phyloP scores from a whole-genome alignment of 2,797 vertebrate species.

The Pangasius sanitwongsei region DNA sequence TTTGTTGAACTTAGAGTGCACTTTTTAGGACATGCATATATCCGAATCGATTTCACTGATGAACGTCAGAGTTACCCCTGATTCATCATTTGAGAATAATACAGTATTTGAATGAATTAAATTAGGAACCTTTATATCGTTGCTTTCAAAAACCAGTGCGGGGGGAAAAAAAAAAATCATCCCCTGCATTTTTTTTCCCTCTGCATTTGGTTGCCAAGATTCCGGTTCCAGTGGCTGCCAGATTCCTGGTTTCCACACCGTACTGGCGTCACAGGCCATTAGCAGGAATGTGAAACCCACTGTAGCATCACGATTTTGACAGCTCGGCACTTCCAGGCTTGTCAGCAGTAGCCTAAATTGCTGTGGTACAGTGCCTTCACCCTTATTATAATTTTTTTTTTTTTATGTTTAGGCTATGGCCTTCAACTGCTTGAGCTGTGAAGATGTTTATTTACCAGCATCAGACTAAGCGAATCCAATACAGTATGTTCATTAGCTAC shows the following conservation, averaged over 20 bases:
- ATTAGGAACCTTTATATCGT: not conserved
- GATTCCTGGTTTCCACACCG: not conserved
- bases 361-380: not conserved
- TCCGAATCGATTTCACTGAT: not conserved
- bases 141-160: not conserved
- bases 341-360: slow-evolving; percentile 6
- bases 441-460: not conserved
- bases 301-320: slow-evolving; percentile 11
- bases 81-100: not conserved
- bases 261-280: slow-evolving; percentile 10
- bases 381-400: not conserved
- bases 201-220: not conserved
- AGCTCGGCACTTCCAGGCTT: slow-evolving; percentile 35
- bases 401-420: not conserved
- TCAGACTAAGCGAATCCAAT: not conserved
- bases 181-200: not conserved
- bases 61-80: not conserved
- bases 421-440: not conserved
- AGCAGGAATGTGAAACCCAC: slow-evolving; percentile 20
- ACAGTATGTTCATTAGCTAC: not conserved
- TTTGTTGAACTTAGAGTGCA: not conserved
- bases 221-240: not conserved
- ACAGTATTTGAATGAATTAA: not conserved
- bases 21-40: not conserved
- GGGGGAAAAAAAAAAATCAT: not conserved